Conservation (phyloP, 1,140 invertebrate species). For the Adoxophyes honmai region DNA sequence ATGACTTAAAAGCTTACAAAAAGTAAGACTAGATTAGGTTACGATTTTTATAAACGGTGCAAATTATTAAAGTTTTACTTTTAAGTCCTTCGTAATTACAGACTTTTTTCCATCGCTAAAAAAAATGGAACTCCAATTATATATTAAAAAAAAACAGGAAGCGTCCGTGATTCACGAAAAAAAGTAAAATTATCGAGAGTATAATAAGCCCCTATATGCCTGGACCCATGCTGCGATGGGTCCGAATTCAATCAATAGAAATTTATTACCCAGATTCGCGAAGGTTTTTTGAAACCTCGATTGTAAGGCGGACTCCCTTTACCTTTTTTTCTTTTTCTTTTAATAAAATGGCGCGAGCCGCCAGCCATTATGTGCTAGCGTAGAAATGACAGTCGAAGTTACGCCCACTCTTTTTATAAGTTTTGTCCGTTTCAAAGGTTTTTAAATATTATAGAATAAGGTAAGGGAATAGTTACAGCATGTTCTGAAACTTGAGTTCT, state of each 20-base stretch:
- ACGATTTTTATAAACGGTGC: too few species aligned
- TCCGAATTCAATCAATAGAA: slow-evolving; percentile 73
- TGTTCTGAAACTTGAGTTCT: too few species aligned
- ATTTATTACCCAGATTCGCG: slow-evolving; percentile 75
- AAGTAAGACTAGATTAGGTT: too few species aligned
- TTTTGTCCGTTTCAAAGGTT: slow-evolving; percentile 64
- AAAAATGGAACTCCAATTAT: too few species aligned
- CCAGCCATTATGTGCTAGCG: slow-evolving; percentile 49
- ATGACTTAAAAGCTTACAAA: too few species aligned
- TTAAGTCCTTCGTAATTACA: too few species aligned
- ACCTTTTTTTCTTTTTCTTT: slow-evolving; percentile 31
- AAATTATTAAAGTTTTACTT: too few species aligned
- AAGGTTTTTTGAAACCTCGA: slow-evolving; percentile 60
- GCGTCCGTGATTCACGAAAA: slow-evolving; percentile 25
- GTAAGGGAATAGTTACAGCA: too few species aligned
- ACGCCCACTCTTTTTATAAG: slow-evolving; percentile 74
- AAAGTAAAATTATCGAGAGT: slow-evolving; percentile 51
- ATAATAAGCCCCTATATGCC: slow-evolving; percentile 73
- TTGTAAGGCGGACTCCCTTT: slow-evolving; percentile 46
- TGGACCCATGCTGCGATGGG: slow-evolving; percentile 46
- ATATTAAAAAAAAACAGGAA: slow-evolving; percentile 1
- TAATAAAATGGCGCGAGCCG: slow-evolving; percentile 61
- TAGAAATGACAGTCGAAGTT: slow-evolving; percentile 68
- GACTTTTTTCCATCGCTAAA: too few species aligned
- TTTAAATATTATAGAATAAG: slow-evolving; percentile 66